These are phyloP conservation scores for Teleopsis dalmanni DNA, from an alignment of 1,140 invertebrate genomes.

Conservation along the genomic window DNA sequence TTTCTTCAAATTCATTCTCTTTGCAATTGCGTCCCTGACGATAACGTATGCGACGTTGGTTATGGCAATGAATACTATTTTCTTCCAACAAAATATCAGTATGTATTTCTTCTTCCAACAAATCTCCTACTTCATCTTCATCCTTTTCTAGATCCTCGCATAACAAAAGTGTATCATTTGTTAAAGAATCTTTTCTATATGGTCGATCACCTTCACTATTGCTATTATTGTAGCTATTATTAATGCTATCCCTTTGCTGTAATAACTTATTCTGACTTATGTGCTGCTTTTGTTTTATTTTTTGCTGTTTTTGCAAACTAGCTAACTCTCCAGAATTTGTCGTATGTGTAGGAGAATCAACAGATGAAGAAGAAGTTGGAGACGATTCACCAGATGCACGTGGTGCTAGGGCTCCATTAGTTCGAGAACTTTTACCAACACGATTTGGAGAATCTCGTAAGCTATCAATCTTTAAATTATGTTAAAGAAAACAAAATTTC, in stretches of 20 bases:
- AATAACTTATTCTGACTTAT: conserved; percentile 19
- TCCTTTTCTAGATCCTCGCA: conserved; percentile 37
- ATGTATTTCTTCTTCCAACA: conserved; percentile 5
- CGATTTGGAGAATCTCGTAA: conserved; percentile 44
- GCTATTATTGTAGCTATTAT: conserved; percentile 32
- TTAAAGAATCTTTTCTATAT: conserved; percentile 13
- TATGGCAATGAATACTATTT: conserved; percentile 23
- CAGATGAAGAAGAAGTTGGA: conserved; percentile 46
- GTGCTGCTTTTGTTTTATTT: conserved; percentile 14
- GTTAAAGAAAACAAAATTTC: background rate
- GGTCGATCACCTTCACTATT: conserved; percentile 2
- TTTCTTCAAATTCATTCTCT: conserved; percentile 16
- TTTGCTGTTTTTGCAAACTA: conserved; percentile 24
- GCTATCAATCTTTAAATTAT: conserved; percentile 43
- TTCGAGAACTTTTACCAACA: conserved; percentile 14
- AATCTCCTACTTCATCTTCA: conserved; percentile 15
- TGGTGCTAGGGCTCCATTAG: conserved; percentile 44
- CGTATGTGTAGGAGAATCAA: conserved; percentile 30
- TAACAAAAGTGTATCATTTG: conserved; percentile 34
- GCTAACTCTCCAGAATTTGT: conserved; percentile 21
- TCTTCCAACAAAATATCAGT: conserved; percentile 13
- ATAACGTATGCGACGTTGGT: conserved; percentile 18
- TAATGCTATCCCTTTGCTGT: conserved; percentile 32
- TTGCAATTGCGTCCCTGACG: conserved; percentile 27
- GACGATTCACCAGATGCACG: conserved; percentile 46